phyloP scores from a whole-genome alignment of 2,797 vertebrate species.

The Oreortyx pictus region DNA sequence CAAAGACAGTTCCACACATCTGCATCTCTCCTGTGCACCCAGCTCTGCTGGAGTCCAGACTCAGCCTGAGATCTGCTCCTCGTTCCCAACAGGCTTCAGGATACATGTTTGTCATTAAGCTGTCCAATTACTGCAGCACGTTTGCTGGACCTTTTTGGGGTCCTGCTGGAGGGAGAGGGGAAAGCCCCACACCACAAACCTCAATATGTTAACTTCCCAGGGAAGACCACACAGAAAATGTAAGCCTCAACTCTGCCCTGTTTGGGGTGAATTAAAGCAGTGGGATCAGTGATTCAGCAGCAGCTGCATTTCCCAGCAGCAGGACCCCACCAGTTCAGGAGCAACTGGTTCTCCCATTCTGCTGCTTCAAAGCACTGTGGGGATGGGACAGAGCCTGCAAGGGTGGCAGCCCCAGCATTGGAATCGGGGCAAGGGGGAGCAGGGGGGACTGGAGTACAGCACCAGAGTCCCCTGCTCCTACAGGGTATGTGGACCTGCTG shows the following conservation, averaged over 20 bases:
- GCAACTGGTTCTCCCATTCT: slow-evolving; percentile 54
- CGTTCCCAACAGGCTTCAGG: neutral
- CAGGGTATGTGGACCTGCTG: rapidly evolving
- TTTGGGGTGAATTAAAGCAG: neutral
- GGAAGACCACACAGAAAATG: neutral
- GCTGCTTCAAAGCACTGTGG: neutral
- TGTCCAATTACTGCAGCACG: neutral
- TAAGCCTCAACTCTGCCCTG: neutral
- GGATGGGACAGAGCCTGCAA: neutral
- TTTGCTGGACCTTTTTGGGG: neutral
- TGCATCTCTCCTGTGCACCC: rapidly evolving
- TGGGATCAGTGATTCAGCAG: neutral
- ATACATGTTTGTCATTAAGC: neutral
- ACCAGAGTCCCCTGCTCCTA: rapidly evolving
- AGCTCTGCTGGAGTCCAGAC: neutral
- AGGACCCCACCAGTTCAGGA: slow-evolving; percentile 17
- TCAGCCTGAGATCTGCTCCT: neutral
- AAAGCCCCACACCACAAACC: neutral
- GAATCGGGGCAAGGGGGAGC: neutral
- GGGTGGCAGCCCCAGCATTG: neutral
- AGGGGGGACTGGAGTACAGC: neutral
- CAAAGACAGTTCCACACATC: neutral
- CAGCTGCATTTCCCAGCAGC: rapidly evolving
- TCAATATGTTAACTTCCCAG: neutral
- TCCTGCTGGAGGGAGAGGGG: neutral